Evolutionary conservation across 2,888 invertebrate genomes (phyloP), one percentile per base, ranked within the genome.

Genomic region (Callyntrura sp.): DNA sequence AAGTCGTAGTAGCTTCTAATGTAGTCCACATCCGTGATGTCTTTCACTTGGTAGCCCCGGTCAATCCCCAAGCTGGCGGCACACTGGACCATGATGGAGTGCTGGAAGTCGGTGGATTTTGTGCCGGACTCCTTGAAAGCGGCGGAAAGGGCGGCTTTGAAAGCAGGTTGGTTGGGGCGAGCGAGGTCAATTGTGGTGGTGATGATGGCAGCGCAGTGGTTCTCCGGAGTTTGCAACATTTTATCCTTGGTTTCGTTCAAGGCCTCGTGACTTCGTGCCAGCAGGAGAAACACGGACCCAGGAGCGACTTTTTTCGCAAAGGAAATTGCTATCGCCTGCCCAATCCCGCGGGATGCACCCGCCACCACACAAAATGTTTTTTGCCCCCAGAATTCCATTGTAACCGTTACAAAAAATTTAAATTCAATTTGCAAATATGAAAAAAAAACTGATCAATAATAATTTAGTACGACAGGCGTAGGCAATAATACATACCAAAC

Each of bases 291-390:
- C 43, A 96, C 94, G 0, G 98, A 98, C 20, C 96, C 96, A 0
- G 96, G 94, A 45, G 96, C 96, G 14, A 98, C 95, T 78, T 95
- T 94, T 91, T 96, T 95, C 0, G 97, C 96, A 90, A 97, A 95
- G 94, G 97, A 96, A 73, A 96, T 94, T 0, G 98, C 97, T 87
- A 98, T 96, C 85, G 97, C 96, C 93, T 96, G 96, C 6, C 98
- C 98, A 90, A 98, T 98, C 62, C 98, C 98, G 94, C 97, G 96
- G 78, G 98, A 98, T 0, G 98, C 97, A 12, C 98, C 98, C 12
- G 98, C 97, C 48, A 98, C 95, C 62, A 98, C 90, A 88, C 94
- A 94, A 76, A 94, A 94, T 2, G 95, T 94, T 88, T 94, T 94
- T 89, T 93, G 92, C 48, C 93, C 94, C 93, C 94, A 94, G 88